Percentiles rank a stretch among this genome's conserved stretches.
Evolutionary conservation across 1,140 invertebrate species (phyloP).

Genomic region (Parapsyche elsis): DNA sequence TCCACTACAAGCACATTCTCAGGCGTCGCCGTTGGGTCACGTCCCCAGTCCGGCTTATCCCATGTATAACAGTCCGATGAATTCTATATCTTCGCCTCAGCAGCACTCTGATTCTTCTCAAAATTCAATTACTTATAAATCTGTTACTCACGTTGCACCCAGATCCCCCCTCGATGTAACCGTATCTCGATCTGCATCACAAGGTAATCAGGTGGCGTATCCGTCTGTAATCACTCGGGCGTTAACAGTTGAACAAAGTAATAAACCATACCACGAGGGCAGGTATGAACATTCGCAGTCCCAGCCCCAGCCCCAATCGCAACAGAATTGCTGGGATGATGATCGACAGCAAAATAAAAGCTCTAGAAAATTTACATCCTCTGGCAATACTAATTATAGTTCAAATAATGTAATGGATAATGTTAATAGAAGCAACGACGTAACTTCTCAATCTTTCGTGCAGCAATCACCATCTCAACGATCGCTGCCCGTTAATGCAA

Average conservation of each 20-base stretch:
- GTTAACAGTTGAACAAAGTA: constrained; percentile 69
- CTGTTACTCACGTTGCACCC: constrained; percentile 71
- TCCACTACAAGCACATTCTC: constrained; percentile 75
- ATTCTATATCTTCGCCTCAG: constrained; percentile 77
- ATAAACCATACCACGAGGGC: constrained; percentile 70
- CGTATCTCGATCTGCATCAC: constrained; percentile 72
- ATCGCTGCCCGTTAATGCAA: constrained; percentile 58
- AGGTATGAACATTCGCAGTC: constrained; percentile 71
- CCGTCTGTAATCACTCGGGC: constrained; percentile 79
- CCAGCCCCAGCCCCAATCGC: constrained; percentile 59
- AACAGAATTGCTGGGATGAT: constrained; percentile 65
- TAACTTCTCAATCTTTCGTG: constrained; percentile 2
- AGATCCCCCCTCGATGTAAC: constrained; percentile 77
- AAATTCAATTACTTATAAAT: constrained; percentile 60
- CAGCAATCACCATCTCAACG: constrained; percentile 38
- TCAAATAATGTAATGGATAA: constrained; percentile 42
- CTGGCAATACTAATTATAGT: constrained; percentile 59
- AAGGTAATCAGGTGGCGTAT: constrained; percentile 74
- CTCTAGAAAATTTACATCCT: constrained; percentile 49
- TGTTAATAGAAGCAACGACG: constrained; percentile 42
- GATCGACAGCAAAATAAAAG: constrained; percentile 57
- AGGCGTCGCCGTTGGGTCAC: constrained; percentile 73
- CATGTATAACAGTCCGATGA: constrained; percentile 82
- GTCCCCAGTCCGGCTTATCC: constrained; percentile 81
- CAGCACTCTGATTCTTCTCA: constrained; percentile 68